Base-by-base conservation (phyloP, 2,797 vertebrate genomes). In the Pipistrellus kuhlii region DNA sequence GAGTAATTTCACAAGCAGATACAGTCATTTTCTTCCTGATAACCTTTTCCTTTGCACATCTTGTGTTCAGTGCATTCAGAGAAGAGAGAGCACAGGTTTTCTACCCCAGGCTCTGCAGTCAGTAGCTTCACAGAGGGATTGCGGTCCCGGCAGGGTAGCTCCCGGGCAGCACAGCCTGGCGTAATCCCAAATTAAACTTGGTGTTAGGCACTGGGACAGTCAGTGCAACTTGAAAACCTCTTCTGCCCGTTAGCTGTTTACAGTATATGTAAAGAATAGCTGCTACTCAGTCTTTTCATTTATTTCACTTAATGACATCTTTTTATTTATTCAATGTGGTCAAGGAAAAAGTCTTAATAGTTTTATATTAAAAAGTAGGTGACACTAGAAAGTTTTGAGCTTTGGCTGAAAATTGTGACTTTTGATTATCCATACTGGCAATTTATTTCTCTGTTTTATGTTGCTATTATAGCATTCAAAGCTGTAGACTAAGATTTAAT, bases 391-490 rank as follows among this genome's bases (percentile, higher is more conserved):
- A 85, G 97, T 95, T 96, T 78, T 55, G 57, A 57, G 94, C 94
- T 93, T 48, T 78, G 95, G 78, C 55, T 97, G 75, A 90, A 97
- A 97, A 94, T 73, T 7, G 35, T 96, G 90, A 93, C 94, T 90
- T 96, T 92, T 95, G 72, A 89, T 96, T 97, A 98, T 84, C 96
- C 73, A 94, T 95, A 82, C 35, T 75, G 92, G 92, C 93, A 90
- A 95, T 97, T 96, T 81, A 69, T 91, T 97, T 97, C 95, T 93
- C 46, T 95, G 0, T 97, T 97, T 97, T 96, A 69, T 14, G 17
- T 89, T 96, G 53, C 96, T 77, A 8, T 94, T 96, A 14, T 10
- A 96, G 57, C 69, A 93, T 95, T 96, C 81, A 76, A 90, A 97
- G 87, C 88, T 35, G 76, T 90, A 91, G 85, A 90, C 78, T 62